A percentile compares a stretch with the other conserved stretches of the same genome.
Evolutionary conservation across 2,888 invertebrate genomes (phyloP).

Genomic region (Xanthostigma xanthostigma): DNA sequence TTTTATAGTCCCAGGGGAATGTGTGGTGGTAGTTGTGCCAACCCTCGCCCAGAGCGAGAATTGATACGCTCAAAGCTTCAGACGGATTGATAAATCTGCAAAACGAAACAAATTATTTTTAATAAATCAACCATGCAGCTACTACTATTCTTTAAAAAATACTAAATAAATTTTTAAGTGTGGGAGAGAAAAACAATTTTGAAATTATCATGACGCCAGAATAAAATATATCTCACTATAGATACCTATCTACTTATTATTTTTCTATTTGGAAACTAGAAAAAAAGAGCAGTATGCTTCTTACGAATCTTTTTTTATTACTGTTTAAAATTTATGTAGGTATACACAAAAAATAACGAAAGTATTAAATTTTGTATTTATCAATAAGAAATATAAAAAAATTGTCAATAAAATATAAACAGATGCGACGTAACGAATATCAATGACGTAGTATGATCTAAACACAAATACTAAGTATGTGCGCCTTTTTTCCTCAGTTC

Average conservation of each 20-base stretch:
- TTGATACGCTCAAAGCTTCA: constrained; percentile 51
- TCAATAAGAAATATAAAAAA: no score
- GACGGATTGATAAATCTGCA: constrained; percentile 50
- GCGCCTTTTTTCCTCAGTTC: no score
- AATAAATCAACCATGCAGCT: not conserved
- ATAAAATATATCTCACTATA: not conserved
- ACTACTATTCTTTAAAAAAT: constrained; percentile 7
- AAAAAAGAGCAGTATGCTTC: no score
- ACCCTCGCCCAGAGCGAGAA: constrained; percentile 59
- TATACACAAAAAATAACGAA: not conserved
- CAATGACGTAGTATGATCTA: no score
- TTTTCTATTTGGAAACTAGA: not conserved
- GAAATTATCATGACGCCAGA: not conserved
- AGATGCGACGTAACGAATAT: no score
- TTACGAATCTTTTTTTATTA: no score
- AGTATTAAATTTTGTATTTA: not conserved
- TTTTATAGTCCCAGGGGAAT: constrained; percentile 77
- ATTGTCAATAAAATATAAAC: no score
- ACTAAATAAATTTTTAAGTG: not conserved
- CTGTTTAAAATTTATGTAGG: no score
- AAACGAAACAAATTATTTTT: constrained; percentile 3
- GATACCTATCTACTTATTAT: not conserved
- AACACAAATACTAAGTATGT: no score
- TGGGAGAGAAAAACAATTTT: no score
- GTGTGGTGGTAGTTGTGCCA: constrained; percentile 82